Conservation (phyloP, 2,113 vertebrate genomes). For the Propithecus coquereli region DNA sequence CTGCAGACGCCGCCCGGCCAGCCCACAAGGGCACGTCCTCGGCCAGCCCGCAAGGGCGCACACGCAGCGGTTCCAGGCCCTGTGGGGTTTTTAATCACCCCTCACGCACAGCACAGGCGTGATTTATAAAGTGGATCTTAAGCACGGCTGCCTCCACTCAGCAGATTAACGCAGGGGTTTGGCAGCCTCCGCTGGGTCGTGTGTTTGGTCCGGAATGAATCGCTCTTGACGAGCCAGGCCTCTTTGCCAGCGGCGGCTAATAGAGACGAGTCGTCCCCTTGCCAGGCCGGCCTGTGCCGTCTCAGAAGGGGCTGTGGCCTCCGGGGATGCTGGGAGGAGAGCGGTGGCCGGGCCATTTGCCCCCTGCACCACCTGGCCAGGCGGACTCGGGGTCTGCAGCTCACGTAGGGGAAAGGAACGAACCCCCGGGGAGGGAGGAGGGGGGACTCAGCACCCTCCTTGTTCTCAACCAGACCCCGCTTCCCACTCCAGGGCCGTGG, state of each 20-base stretch:
- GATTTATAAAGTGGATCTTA: not conserved
- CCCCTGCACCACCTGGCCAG: not conserved
- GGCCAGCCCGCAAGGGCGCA: not conserved
- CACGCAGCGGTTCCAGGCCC: not conserved
- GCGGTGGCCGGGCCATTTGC: accelerated
- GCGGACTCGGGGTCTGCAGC: accelerated
- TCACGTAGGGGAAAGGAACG: accelerated
- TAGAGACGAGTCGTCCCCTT: accelerated
- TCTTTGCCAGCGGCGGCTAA: accelerated
- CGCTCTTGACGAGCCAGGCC: accelerated
- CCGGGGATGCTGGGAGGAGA: accelerated
- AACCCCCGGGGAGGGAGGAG: not conserved
- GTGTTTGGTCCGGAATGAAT: not conserved
- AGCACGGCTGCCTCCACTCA: not conserved
- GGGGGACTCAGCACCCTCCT: accelerated
- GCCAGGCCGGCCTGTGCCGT: not conserved
- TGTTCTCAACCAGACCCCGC: not conserved
- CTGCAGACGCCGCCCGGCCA: accelerated
- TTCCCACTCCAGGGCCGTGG: accelerated
- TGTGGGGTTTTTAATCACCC: not conserved
- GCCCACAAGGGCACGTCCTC: not conserved
- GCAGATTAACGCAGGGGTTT: not conserved
- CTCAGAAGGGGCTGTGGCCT: not conserved
- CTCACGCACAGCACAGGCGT: accelerated
- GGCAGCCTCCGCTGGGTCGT: accelerated